Conservation (phyloP, 2,888 invertebrate species). For the Ditula angustiorana region DNA sequence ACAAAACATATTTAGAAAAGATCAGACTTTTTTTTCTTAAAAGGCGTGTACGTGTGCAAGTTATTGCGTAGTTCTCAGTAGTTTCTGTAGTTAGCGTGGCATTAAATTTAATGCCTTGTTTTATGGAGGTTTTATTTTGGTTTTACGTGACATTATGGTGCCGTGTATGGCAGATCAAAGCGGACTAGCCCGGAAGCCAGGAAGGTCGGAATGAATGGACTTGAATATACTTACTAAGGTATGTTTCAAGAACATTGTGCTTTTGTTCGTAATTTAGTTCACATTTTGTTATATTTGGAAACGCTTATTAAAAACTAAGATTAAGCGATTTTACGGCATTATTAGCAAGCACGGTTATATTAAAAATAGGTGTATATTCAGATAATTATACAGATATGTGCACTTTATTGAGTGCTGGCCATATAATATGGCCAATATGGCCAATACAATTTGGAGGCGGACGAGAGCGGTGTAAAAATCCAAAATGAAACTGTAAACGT, state of each 20-base stretch:
- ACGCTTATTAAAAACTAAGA: no score
- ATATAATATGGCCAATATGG: no score
- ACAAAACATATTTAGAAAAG: not conserved
- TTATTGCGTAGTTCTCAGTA: constrained; percentile 34
- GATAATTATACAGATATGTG: no score
- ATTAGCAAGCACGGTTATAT: no score
- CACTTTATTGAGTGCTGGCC: no score
- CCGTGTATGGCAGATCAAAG: constrained; percentile 37
- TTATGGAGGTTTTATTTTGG: constrained; percentile 44
- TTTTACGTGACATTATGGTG: constrained; percentile 37
- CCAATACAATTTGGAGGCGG: no score
- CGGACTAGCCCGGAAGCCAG: constrained; percentile 31
- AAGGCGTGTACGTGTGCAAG: constrained; percentile 17
- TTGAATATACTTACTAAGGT: constrained; percentile 21
- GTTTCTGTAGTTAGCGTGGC: constrained; percentile 34
- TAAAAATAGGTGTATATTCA: no score
- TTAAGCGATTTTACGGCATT: no score
- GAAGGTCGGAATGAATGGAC: constrained; percentile 27
- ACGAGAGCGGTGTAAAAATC: no score
- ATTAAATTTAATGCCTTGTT: constrained; percentile 46
- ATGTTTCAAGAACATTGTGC: not conserved
- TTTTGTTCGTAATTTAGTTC: no score
- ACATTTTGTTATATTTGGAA: no score
- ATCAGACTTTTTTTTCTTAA: not conserved
- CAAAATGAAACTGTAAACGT: no score